Conservation (phyloP, 2,113 vertebrate genomes). For the Semicossyphus pulcher region DNA sequence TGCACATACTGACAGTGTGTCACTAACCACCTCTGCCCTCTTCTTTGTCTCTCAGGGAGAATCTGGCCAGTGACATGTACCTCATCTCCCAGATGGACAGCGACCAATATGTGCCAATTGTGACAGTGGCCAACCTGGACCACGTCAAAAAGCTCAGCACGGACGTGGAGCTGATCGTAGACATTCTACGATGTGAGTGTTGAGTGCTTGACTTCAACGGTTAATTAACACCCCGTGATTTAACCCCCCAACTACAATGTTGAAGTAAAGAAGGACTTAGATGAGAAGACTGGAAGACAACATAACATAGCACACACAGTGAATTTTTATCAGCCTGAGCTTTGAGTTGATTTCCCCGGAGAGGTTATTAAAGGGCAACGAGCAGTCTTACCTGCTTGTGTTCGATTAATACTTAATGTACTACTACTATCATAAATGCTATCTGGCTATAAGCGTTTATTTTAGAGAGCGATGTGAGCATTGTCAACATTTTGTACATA, state of each 20-base stretch:
- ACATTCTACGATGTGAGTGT: slow-evolving; percentile 94
- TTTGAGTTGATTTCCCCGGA: slow-evolving; percentile 43
- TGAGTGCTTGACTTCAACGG: not conserved
- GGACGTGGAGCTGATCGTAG: slow-evolving; percentile 95
- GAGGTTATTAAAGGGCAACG: slow-evolving; percentile 38
- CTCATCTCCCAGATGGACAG: slow-evolving; percentile 99
- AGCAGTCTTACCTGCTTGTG: slow-evolving; percentile 15
- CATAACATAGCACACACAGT: no score
- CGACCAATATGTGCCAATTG: slow-evolving; percentile 99
- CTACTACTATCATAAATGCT: slow-evolving; percentile 16
- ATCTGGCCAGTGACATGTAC: slow-evolving; percentile 99
- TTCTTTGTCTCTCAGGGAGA: slow-evolving; percentile 86
- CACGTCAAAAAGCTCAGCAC: slow-evolving; percentile 99
- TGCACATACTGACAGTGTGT: no score
- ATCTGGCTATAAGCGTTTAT: slow-evolving; percentile 3
- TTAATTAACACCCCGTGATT: no score
- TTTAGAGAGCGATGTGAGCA: slow-evolving; percentile 1
- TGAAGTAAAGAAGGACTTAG: not conserved
- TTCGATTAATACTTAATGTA: slow-evolving; percentile 24
- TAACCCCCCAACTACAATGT: no score
- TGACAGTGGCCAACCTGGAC: slow-evolving; percentile 98
- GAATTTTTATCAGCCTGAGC: slow-evolving; percentile 18
- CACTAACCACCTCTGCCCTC: not conserved
- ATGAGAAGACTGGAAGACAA: no score
- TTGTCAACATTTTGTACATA: not conserved